Evolutionary conservation across 2,888 invertebrate genomes (phyloP).

Genomic region (Calameuta idolon): DNA sequence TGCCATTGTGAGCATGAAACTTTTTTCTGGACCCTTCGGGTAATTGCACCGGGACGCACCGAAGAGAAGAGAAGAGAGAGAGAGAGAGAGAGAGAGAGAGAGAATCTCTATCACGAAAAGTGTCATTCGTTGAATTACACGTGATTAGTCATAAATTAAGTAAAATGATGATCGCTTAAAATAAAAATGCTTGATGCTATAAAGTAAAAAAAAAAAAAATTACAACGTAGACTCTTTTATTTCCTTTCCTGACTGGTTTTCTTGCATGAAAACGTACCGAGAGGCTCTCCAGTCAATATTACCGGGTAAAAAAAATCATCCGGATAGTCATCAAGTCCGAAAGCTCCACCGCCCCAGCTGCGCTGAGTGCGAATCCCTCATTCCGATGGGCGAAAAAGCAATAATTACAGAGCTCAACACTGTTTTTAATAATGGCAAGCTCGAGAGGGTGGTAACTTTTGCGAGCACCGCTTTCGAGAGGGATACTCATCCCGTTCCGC

Average conservation of each 20-base stretch:
- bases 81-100: too few relatives aligned
- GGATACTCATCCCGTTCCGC: conserved; percentile 4
- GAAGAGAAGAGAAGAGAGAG: not conserved
- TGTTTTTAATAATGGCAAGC: conserved; percentile 24
- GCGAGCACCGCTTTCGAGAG: conserved; percentile 14
- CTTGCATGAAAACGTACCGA: not conserved
- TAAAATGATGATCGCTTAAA: not conserved
- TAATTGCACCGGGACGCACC: not conserved
- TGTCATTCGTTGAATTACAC: not conserved
- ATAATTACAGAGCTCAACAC: conserved; percentile 22
- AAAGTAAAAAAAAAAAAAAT: not conserved
- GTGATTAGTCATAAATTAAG: not conserved
- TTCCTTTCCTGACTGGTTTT: not conserved
- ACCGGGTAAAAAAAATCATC: conserved; percentile 7
- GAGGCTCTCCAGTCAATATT: not conserved
- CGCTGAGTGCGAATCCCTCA: conserved; percentile 1
- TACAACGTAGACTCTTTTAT: not conserved
- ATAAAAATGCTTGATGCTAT: not conserved
- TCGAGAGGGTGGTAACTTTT: conserved; percentile 20
- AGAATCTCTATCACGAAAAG: not conserved
- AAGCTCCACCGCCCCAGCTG: not conserved
- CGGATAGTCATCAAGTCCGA: conserved; percentile 16
- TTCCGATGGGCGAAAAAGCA: conserved; percentile 16
- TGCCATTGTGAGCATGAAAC: not conserved
- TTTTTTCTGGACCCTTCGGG: not conserved